phyloP scores from a whole-genome alignment of 1,140 invertebrate species.

The Philopotamus ludificatus region DNA sequence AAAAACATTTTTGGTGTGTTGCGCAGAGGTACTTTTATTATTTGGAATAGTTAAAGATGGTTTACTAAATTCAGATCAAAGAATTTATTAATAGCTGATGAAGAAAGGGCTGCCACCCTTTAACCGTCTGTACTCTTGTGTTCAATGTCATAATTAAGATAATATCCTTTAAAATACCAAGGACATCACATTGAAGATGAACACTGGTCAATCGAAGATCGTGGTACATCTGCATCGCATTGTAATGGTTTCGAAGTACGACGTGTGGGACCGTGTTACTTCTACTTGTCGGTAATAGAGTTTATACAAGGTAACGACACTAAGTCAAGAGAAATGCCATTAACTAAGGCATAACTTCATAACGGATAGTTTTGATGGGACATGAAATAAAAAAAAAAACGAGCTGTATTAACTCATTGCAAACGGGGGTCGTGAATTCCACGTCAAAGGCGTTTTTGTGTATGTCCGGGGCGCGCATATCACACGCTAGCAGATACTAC shows the following conservation, averaged over 20 bases:
- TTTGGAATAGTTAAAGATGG: background rate
- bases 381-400: too few species aligned
- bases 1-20: constrained; percentile 1
- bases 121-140: background rate
- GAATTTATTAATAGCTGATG: background rate
- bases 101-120: background rate
- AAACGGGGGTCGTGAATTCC: too few species aligned
- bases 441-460: too few species aligned
- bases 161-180: constrained; percentile 1
- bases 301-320: too few species aligned
- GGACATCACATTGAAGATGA: constrained; percentile 4
- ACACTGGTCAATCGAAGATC: background rate
- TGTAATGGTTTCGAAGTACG: constrained; percentile 1
- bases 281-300: too few species aligned
- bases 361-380: too few species aligned
- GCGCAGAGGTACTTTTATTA: background rate
- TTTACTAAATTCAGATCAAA: constrained; percentile 5
- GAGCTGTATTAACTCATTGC: too few species aligned
- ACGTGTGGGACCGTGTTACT: constrained; percentile 4
- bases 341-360: too few species aligned
- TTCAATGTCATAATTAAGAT: background rate
- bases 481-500: too few species aligned
- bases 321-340: too few species aligned
- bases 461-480: too few species aligned
- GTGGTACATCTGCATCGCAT: background rate